Evolutionary conservation across 2,797 vertebrate genomes (phyloP), one percentile per base, ranked within the genome.

Genomic region (Momotus momota): DNA sequence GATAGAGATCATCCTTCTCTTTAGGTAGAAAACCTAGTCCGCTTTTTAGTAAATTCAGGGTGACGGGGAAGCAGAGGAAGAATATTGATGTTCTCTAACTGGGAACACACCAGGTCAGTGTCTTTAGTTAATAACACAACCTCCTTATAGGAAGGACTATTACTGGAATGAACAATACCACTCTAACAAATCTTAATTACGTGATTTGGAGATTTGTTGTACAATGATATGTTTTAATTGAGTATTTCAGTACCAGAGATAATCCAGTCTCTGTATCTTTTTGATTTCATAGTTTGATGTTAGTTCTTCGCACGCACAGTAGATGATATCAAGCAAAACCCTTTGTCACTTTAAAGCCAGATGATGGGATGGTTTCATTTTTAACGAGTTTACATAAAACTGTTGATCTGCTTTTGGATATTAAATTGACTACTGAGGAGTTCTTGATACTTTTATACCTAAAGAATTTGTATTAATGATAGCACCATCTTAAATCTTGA

Each of bases 261-360:
- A 86, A 81, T 84, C n/a, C 71, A 67, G 43, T 86, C 78, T 90
- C 75, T 75, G 43, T 45, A 80, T 79, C 81, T 64, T 92, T 74
- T 72, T 94, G 74, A 79, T 88, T 78, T 38, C 7, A 2, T 55
- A 91, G 72, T 54, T 86, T 43, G 35, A 60, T 0, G 0, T 83
- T 90, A 81, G 14, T 88, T 93, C 54, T 89, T 95, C 54, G 55
- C 48, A 45, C 81, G 78, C 45, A 86, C 92, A 51, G 80, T 94
- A 95, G 93, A 66, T 93, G 93, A 71, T 60, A 91, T 87, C 87
- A 92, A 90, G 65, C 38, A 75, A 88, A 94, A 80, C 77, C 81
- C 54, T 95, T 89, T 55, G 84, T 96, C 93, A 95, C 93, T 96
- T 95, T 96, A 92, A 96, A 88, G 88, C 80, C 86, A 96, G 88